Evolutionary conservation across 1,140 invertebrate genomes (phyloP), one percentile per base, ranked within the genome.

Genomic region (Portunus trituberculatus): DNA sequence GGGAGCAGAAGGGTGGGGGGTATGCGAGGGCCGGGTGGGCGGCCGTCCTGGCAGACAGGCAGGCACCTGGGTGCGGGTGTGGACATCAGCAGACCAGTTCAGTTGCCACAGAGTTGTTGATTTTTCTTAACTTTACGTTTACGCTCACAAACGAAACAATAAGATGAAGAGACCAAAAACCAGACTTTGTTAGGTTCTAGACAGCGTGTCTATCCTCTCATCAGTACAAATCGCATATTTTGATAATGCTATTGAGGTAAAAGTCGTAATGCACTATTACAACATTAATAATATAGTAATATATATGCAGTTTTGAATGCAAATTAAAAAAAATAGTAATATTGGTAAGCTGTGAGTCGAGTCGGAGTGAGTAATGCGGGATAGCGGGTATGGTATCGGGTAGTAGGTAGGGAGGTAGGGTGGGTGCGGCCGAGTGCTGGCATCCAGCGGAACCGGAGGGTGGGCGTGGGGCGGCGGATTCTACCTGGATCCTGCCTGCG

Each of bases 1-100:
- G 59, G 93, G 46, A 83, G 52, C 4, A 28, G 87, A 59, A 59
- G 93, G 29, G 59, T 39, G 7, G 25, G 48, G 32, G 84, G 91
- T 45, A 32, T 82, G 89, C 0, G 45, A 25, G 28, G 89, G 89
- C 39, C 39, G 87, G 87, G 88, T 89, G 93, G 93, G 76, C 76
- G 67, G 67, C 88, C 16, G 93, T 67, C 93, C 91, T 94, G 93
- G 93, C 87, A 94, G 93, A 94, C 93, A 94, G 88, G 76, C 93
- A 94, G 93, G 93, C 93, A 94, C 93, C 93, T 94, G 93, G 88
- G 84, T 31, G 67, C 14, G 45, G 82, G n/a, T 76, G 76, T 46
- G 90, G 90, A 91, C 39, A n/a, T n/a, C 20, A 59, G 14, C 28
- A 25, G 32, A 20, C 84, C 84, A 87, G 84, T 10, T 20, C 39